These are phyloP conservation scores for Haemorhous mexicanus DNA, from an alignment of 2,113 vertebrate species.

Conservation along the genomic window DNA sequence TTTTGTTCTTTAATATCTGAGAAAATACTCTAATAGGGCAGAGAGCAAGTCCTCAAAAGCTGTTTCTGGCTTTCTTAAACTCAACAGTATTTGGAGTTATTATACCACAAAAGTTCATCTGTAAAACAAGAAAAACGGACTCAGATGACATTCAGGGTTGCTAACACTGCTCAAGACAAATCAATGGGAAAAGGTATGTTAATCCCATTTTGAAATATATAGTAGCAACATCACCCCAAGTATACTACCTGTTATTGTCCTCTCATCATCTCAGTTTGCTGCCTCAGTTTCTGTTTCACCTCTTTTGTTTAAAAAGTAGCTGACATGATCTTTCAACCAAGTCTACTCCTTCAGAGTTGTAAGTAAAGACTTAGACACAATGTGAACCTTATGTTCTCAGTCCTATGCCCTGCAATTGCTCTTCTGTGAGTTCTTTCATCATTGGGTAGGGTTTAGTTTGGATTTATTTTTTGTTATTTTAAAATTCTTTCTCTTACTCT, in stretches of 20 bases:
- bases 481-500: neutral
- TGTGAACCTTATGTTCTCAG: neutral
- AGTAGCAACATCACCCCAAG: neutral
- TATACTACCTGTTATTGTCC: neutral
- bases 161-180: neutral
- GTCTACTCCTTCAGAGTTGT: neutral
- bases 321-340: neutral
- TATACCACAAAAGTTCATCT: neutral
- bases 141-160: neutral
- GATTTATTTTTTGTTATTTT: neutral
- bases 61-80: neutral
- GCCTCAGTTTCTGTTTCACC: neutral
- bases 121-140: neutral
- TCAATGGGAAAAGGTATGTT: neutral
- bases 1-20: neutral
- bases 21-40: neutral
- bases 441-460: neutral
- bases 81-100: neutral
- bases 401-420: neutral
- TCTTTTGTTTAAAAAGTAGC: neutral
- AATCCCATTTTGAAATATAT: neutral
- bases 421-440: neutral
- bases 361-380: neutral
- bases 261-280: neutral
- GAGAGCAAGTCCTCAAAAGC: neutral